A percentile compares a stretch with the other conserved stretches of the same genome.
Evolutionary conservation across 2,113 vertebrate species (phyloP).

Genomic region (Scomber scombrus): DNA sequence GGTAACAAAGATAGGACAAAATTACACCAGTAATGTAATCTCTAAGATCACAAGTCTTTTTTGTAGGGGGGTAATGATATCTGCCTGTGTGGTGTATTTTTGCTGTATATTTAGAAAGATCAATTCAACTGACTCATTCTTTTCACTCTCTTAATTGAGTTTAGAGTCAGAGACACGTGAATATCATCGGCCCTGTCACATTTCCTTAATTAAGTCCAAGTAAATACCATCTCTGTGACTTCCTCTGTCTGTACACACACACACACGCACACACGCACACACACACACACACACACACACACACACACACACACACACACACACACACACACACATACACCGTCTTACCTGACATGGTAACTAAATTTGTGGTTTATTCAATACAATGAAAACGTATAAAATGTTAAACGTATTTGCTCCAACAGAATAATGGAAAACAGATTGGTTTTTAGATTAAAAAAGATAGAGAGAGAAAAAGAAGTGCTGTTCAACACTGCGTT

Average conservation of each 20-base stretch:
- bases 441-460: constrained; percentile 36
- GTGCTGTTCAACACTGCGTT: constrained; percentile 37
- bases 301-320: not conserved
- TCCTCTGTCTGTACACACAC: constrained; percentile 6
- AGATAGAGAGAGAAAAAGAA: constrained; percentile 10
- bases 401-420: constrained; percentile 21
- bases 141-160: constrained; percentile 55
- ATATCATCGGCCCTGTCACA: constrained; percentile 54
- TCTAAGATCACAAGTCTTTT: too few species aligned
- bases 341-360: not conserved
- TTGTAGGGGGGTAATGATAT: not conserved
- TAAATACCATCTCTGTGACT: constrained; percentile 56
- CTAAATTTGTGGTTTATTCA: constrained; percentile 20
- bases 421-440: constrained; percentile 22
- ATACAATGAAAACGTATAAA: too few species aligned
- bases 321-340: not conserved
- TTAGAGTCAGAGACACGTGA: constrained; percentile 58
- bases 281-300: not conserved
- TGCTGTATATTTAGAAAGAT: not conserved
- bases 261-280: not conserved
- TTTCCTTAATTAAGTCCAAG: constrained; percentile 52
- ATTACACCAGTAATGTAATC: not conserved
- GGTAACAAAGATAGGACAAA: not conserved
- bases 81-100: constrained; percentile 19
- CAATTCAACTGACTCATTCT: constrained; percentile 18